Percentiles rank a stretch among this genome's conserved stretches.
Conservation (phyloP, 1,140 invertebrate genomes). For the Sarcophaga peregrina region DNA sequence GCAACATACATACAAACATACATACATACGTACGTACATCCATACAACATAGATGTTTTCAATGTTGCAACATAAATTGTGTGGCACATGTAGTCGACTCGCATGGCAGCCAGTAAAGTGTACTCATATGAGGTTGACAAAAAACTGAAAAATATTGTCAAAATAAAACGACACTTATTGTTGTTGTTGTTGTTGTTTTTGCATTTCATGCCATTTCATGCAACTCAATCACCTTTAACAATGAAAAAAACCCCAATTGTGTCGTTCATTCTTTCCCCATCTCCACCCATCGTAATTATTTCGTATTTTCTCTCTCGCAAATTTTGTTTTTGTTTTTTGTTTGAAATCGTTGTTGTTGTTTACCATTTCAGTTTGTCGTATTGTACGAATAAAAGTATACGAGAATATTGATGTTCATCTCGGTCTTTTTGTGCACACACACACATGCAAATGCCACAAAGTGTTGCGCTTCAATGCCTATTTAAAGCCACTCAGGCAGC, state of each 20-base stretch:
- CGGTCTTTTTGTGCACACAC: background rate
- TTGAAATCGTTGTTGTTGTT: background rate
- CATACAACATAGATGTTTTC: conserved; percentile 20
- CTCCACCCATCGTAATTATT: conserved; percentile 37
- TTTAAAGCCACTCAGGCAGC: conserved; percentile 26
- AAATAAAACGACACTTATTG: conserved; percentile 35
- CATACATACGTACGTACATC: too few species aligned
- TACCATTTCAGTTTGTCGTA: background rate
- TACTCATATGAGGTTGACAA: background rate
- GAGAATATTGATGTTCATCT: conserved; percentile 34
- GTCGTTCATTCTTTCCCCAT: conserved; percentile 24
- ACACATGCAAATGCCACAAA: conserved; percentile 38
- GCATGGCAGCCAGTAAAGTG: too few species aligned
- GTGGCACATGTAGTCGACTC: background rate
- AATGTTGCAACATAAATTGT: background rate
- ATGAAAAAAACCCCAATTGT: conserved; percentile 22
- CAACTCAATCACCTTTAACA: conserved; percentile 36
- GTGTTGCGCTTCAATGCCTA: conserved; percentile 40
- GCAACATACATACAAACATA: background rate
- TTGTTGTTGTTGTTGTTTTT: background rate
- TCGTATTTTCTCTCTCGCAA: too few species aligned
- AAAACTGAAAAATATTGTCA: conserved; percentile 28
- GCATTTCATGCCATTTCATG: background rate
- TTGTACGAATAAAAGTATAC: background rate
- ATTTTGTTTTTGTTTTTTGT: background rate